phyloP scores from a whole-genome alignment of 2,888 invertebrate species.

The Epinotia brunnichana region DNA sequence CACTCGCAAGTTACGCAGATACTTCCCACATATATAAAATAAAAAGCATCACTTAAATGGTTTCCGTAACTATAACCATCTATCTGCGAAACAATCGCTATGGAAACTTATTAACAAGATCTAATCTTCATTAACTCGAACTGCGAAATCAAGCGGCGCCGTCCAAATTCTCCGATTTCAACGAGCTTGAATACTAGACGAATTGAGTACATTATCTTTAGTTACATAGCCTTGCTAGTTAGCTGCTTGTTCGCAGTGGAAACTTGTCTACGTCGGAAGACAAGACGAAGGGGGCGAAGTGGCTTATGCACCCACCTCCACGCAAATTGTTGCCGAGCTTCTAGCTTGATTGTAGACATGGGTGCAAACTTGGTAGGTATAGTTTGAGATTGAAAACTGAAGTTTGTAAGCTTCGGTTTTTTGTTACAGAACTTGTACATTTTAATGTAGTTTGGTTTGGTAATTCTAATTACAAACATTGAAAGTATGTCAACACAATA shows the following conservation, averaged over 20 bases:
- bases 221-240: slow-evolving; percentile 65
- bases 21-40: background rate
- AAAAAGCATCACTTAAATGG: background rate
- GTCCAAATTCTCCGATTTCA: slow-evolving; percentile 37
- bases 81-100: background rate
- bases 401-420: slow-evolving; percentile 45
- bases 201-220: slow-evolving; percentile 68
- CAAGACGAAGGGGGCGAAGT: slow-evolving; percentile 47
- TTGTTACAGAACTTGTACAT: background rate
- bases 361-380: slow-evolving; percentile 54
- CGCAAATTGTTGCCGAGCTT: slow-evolving; percentile 67
- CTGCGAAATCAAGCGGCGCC: slow-evolving; percentile 25
- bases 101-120: slow-evolving; percentile 20
- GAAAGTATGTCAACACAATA: too few relatives aligned
- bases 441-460: too few relatives aligned
- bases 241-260: slow-evolving; percentile 58
- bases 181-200: slow-evolving; percentile 66
- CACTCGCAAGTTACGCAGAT: background rate
- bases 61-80: background rate
- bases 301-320: slow-evolving; percentile 61
- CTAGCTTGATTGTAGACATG: slow-evolving; percentile 58
- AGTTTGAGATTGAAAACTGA: slow-evolving; percentile 48
- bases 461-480: too few relatives aligned
- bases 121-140: slow-evolving; percentile 18
- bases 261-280: slow-evolving; percentile 68